Evolutionary conservation across 2,113 vertebrate species (phyloP), one percentile per base, ranked within the genome.

Genomic region (Formicarius rufipectus): DNA sequence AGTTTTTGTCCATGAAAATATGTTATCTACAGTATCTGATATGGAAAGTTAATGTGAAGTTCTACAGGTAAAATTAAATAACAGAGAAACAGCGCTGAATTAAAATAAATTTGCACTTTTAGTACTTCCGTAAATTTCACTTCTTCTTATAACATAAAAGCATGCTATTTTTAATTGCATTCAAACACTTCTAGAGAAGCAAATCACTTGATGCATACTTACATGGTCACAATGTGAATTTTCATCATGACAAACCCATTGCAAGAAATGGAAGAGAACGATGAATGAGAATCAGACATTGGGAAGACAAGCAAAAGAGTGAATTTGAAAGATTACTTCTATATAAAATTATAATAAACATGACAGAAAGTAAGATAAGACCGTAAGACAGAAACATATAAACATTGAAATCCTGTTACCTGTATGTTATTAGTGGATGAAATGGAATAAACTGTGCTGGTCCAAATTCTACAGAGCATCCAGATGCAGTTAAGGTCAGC

Each of bases 391-490:
- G 49, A 89, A 60, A 72, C 0, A 1, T 15, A 50, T 11, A 50
- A n/a, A 76, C 16, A 25, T 44, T 52, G 13, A 82, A 87, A 42
- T 4, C 66, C 35, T 85, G 96, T 97, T 97, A 99, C 99, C 99
- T 98, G 96, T 98, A 99, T 39, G 98, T 99, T 97, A 99, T 98
- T 24, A 99, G 97, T 6, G 99, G 99, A 96, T 99, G 99, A 86
- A 99, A 97, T 35, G 99, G 99, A 90, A 99, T 98, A 97, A 99
- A 99, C 87, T 99, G 98, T 77, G 99, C 99, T 31, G 99, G 99
- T 60, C 99, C 99, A 97, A 99, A 99, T 94, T 99, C 99, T 72
- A 99, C 75, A 86, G 98, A 99, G 96, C 99, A 99, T 45, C 99
- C 99, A 58, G 95, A 98, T 53, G 98, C 99, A 89, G 98, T 91